Evolutionary conservation across 2,797 vertebrate genomes (phyloP).

Genomic region (Sitta carolinensis): DNA sequence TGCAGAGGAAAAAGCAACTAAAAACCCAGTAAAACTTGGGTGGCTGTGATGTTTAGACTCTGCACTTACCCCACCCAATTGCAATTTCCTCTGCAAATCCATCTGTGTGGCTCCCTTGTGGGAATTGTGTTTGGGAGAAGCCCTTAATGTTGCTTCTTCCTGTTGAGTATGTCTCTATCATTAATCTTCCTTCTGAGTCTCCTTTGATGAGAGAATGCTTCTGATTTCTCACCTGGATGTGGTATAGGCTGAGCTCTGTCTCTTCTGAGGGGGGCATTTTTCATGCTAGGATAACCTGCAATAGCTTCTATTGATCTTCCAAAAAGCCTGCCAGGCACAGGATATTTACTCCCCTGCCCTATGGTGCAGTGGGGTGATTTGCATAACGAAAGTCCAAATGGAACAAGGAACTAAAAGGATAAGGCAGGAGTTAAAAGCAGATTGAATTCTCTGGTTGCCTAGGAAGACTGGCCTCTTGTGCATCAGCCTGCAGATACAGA

Average conservation of each 20-base stretch:
- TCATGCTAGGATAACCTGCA: conserved; percentile 56
- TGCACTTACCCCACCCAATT: not conserved
- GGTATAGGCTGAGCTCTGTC: conserved; percentile 20
- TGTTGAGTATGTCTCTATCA: not conserved
- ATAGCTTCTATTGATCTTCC: conserved; percentile 53
- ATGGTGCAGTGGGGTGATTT: conserved; percentile 18
- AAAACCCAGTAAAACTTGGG: not conserved
- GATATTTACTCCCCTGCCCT: conserved; percentile 42
- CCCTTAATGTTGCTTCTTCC: conserved; percentile 3
- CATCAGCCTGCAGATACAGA: not conserved
- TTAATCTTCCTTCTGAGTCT: conserved; percentile 22
- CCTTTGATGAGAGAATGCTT: conserved; percentile 26
- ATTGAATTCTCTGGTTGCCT: not conserved
- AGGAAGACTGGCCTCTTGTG: not conserved
- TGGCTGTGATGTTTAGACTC: not conserved
- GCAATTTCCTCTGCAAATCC: conserved; percentile 18
- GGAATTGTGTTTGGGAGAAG: not conserved
- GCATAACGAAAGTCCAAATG: conserved; percentile 48
- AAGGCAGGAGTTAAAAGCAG: conserved; percentile 17
- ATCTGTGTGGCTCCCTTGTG: not conserved
- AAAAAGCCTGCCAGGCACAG: conserved; percentile 38
- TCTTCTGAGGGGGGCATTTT: conserved; percentile 51
- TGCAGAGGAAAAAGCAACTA: not conserved
- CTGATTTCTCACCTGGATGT: conserved; percentile 46
- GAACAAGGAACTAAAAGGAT: conserved; percentile 2